A percentile compares a stretch with the other conserved stretches of the same genome.
Evolutionary conservation across 2,797 vertebrate genomes (phyloP).

Genomic region (Phyllotis vaccarum): DNA sequence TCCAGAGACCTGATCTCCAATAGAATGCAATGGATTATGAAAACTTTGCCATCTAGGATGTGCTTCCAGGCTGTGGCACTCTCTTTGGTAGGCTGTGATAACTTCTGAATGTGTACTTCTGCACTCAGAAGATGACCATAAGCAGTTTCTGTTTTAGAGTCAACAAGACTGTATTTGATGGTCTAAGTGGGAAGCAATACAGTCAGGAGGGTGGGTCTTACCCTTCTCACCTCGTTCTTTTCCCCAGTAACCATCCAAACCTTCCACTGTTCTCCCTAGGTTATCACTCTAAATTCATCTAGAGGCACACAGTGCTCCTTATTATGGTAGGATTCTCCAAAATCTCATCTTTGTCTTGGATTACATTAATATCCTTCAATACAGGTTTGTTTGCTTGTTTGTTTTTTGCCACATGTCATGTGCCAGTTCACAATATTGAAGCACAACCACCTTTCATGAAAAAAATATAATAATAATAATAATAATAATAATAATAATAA

Average conservation of each 20-base stretch:
- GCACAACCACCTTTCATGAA: neutral
- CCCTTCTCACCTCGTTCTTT: neutral
- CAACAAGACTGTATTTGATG: neutral
- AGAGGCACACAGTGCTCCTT: neutral
- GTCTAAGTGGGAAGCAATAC: neutral
- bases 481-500: too few species aligned
- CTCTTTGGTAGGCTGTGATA: neutral
- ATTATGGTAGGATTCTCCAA: neutral
- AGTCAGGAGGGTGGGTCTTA: neutral
- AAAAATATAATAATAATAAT: neutral
- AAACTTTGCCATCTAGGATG: neutral
- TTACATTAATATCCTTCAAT: neutral
- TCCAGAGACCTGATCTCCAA: neutral
- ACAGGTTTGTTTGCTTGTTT: neutral
- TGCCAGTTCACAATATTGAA: neutral
- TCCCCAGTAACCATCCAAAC: neutral
- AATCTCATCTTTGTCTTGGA: neutral
- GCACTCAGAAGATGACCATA: neutral
- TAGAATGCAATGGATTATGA: neutral
- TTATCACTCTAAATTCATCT: neutral
- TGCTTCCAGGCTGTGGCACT: neutral
- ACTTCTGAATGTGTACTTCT: conserved; percentile 23
- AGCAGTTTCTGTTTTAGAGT: neutral
- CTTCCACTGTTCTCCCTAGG: neutral
- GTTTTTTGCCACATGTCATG: neutral